These are phyloP conservation scores for Pachypsylla venusta DNA, from an alignment of 1,140 invertebrate species.

Conservation along the genomic window DNA sequence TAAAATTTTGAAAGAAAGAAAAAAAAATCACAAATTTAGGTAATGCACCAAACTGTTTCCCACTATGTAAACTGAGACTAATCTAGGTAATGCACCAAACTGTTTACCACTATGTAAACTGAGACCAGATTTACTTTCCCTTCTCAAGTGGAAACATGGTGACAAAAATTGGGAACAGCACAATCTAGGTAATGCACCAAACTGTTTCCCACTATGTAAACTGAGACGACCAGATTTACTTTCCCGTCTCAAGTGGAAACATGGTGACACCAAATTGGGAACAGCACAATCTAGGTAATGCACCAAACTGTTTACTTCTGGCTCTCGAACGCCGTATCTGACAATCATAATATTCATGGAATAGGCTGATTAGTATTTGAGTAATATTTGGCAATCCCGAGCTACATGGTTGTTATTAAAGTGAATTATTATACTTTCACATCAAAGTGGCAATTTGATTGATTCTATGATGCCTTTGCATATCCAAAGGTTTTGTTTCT, in stretches of 20 bases:
- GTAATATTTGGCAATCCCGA: too few relatives aligned
- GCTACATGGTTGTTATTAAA: too few relatives aligned
- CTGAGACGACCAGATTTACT: slow-evolving; percentile 1
- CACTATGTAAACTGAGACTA: slow-evolving; percentile 4
- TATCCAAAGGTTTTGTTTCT: too few relatives aligned
- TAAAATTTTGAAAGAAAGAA: not conserved
- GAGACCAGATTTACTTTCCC: too few relatives aligned
- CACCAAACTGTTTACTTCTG: slow-evolving; percentile 6
- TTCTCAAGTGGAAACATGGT: too few relatives aligned
- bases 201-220: slow-evolving; percentile 7
- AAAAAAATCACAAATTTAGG: not conserved
- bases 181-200: not conserved
- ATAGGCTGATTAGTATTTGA: too few relatives aligned
- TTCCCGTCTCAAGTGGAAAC: too few relatives aligned
- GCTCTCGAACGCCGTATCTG: too few relatives aligned
- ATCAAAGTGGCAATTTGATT: too few relatives aligned
- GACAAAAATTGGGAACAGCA: not conserved
- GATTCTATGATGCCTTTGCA: too few relatives aligned
- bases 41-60: slow-evolving; percentile 8
- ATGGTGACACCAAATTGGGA: not conserved
- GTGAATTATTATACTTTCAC: too few relatives aligned
- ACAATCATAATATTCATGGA: too few relatives aligned
- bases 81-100: not conserved
- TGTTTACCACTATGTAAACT: slow-evolving; percentile 3
- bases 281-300: not conserved